Base-by-base conservation (phyloP, 2,113 vertebrate genomes). In the Drymodes brunneopygia region DNA sequence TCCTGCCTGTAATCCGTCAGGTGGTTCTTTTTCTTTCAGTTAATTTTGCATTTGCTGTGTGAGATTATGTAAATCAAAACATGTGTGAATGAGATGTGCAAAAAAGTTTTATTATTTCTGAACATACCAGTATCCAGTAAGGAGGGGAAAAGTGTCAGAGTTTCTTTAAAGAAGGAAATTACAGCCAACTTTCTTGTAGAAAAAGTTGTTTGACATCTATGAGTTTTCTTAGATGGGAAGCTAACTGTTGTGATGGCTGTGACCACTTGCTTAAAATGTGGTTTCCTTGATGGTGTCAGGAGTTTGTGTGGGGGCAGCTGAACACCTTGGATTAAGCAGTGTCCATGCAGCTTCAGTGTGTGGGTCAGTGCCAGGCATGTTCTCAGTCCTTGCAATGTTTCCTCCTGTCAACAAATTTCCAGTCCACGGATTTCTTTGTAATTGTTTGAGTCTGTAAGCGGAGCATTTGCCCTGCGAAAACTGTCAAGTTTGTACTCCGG, bases 361-460 rank as follows among this genome's bases (percentile, higher is more conserved):
- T 61, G 11, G 8, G 14, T 70, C 23, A 40, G 23, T 38, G 24
- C 51, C 19, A 53, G 58, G 31, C 29, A 58, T 54, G 0, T 73
- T 69, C n/a, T 71, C 16, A 27, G 67, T 61, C 54, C 23, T 61
- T 82, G 75, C 24, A 45, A 0, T 48, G 8, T 66, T 83, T 80
- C 29, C 62, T 72, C 22, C 11, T 61, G 4, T 42, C 23, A 47
- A 8, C 29, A 50, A 16, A 54, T 69, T 75, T 75, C 38, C 47
- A 54, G 0, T 29, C 38, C 47, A 5, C 0, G 0, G 18, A 64
- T 62, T 73, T 25, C 19, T 51, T 29, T 4, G 2, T 73, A 67
- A 42, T 33, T 79, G 19, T 51, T 64, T 45, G 50, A 57, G 19
- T 65, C 50, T 47, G 12, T 64, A 51, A 54, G 51, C 40, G 42